Evolutionary conservation across 2,797 vertebrate genomes (phyloP).

Genomic region (Babyrousa celebensis): DNA sequence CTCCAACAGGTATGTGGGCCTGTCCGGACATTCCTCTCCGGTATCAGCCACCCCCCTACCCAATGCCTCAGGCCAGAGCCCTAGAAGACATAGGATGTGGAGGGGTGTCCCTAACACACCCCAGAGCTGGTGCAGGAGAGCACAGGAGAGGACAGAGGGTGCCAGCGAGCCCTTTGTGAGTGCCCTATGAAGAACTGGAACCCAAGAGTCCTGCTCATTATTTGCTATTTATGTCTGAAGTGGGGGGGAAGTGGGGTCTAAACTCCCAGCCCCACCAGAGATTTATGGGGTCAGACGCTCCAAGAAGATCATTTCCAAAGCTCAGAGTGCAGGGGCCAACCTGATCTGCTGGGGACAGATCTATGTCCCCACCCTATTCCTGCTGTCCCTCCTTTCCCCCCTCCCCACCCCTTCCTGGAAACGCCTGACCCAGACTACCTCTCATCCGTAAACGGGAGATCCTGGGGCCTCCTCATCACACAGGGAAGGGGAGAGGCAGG

Average conservation of each 20-base stretch:
- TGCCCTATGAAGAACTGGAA: background rate
- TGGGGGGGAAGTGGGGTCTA: background rate
- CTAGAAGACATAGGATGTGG: slow-evolving; percentile 40
- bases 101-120: background rate
- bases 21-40: slow-evolving; percentile 89
- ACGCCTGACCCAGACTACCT: background rate
- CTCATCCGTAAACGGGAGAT: background rate
- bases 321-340: background rate
- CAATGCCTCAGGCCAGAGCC: slow-evolving; percentile 15
- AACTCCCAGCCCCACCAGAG: background rate
- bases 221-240: slow-evolving; percentile 39
- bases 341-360: background rate
- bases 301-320: background rate
- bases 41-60: background rate
- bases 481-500: background rate
- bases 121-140: background rate
- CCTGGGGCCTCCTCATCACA: background rate
- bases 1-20: slow-evolving; percentile 78
- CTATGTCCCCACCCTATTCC: too few species aligned
- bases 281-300: background rate
- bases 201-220: background rate
- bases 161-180: background rate
- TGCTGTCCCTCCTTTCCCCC: background rate
- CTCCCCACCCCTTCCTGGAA: background rate
- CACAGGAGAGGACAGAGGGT: too few species aligned